These are phyloP conservation scores for Bergia sp. DNA, from an alignment of 92 coral and sea anemone genomes.

Conservation along the genomic window DNA sequence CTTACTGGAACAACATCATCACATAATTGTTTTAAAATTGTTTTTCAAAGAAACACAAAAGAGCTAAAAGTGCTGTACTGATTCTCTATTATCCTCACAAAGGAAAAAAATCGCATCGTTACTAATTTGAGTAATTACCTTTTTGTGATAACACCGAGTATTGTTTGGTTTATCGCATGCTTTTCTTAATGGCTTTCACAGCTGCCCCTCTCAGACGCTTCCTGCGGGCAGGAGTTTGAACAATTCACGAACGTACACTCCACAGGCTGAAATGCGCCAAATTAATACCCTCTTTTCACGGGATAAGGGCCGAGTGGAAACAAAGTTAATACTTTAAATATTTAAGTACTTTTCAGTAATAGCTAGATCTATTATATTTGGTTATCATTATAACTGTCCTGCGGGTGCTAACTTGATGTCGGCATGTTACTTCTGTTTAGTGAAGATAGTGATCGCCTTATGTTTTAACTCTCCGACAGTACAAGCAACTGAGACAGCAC, in stretches of 20 bases:
- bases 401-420: slow-evolving; percentile 41
- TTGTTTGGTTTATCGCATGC: slow-evolving; percentile 76
- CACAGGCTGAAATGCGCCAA: background rate
- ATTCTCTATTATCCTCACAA: background rate
- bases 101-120: background rate
- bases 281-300: background rate
- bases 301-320: background rate
- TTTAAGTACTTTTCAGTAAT: background rate
- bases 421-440: slow-evolving; percentile 23
- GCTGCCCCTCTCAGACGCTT: slow-evolving; percentile 52
- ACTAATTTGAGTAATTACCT: slow-evolving; percentile 67
- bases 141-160: slow-evolving; percentile 69
- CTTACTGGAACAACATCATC: background rate
- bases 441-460: slow-evolving; percentile 34
- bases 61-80: background rate
- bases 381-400: slow-evolving; percentile 13
- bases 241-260: slow-evolving; percentile 30
- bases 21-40: background rate
- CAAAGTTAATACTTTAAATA: background rate
- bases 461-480: slow-evolving; percentile 20
- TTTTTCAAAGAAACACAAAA: background rate
- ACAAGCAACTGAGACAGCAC: background rate
- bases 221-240: slow-evolving; percentile 29
- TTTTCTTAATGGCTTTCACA: slow-evolving; percentile 70
- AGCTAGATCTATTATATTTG: background rate